Percentiles rank a stretch among this genome's conserved stretches.
Evolutionary conservation across 2,797 vertebrate species (phyloP).

Genomic region (Xiphorhynchus erythropygius): DNA sequence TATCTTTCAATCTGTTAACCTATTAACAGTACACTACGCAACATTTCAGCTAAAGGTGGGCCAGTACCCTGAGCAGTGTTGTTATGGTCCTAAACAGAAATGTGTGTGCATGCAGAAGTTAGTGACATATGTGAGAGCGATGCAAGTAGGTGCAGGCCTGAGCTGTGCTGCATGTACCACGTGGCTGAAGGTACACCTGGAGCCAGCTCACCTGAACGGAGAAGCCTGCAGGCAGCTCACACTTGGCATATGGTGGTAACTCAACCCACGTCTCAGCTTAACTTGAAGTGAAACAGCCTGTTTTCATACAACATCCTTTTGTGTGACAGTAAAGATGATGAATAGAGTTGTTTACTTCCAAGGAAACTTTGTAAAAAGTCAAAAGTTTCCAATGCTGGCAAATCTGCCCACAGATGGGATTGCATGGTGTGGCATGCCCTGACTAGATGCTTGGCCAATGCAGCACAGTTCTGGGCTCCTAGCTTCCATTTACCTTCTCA

Average conservation of each 20-base stretch:
- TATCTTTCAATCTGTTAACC: not conserved
- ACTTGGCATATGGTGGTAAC: fast-evolving
- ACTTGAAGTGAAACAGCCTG: not conserved
- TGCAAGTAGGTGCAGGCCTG: not conserved
- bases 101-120: not conserved
- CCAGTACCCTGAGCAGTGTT: not conserved
- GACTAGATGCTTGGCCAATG: not conserved
- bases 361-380: not conserved
- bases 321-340: not conserved
- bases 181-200: not conserved
- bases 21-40: not conserved
- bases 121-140: not conserved
- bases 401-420: not conserved
- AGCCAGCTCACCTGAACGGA: not conserved
- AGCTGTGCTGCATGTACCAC: not conserved
- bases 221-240: not conserved
- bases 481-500: not conserved
- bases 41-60: not conserved
- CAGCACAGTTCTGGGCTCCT: not conserved
- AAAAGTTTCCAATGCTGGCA: not conserved
- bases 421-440: fast-evolving
- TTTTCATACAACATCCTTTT: not conserved
- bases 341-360: not conserved
- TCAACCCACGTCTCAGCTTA: not conserved
- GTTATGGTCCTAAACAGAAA: not conserved